Percentiles rank a stretch among this genome's conserved stretches.
Evolutionary conservation across 1,140 invertebrate genomes (phyloP).

Genomic region (Akabosia matsudoensis): DNA sequence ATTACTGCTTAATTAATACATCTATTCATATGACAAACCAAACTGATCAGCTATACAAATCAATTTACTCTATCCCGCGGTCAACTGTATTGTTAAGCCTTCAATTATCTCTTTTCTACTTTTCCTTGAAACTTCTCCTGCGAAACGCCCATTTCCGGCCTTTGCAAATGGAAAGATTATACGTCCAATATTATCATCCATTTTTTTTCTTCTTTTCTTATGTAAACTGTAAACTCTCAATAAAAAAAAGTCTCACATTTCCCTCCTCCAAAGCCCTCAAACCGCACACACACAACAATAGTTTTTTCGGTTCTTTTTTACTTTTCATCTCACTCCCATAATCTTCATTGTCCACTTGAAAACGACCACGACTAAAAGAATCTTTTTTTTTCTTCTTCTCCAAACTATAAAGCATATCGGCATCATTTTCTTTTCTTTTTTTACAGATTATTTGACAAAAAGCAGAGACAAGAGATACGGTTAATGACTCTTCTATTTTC

Average conservation of each 20-base stretch:
- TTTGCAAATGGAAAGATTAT: neutral
- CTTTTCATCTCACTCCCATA: neutral
- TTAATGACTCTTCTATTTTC: slow-evolving; percentile 7
- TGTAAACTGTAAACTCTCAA: too few species aligned
- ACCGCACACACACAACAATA: neutral
- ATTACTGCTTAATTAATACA: neutral
- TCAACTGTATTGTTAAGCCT: too few species aligned
- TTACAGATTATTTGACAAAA: slow-evolving; percentile 13
- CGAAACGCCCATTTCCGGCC: neutral
- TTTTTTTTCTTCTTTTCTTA: too few species aligned
- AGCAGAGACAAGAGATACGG: slow-evolving; percentile 9
- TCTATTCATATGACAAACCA: neutral
- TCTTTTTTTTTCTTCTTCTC: too few species aligned
- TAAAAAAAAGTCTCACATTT: too few species aligned
- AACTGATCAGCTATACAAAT: neutral
- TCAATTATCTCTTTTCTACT: too few species aligned
- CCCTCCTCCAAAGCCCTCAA: neutral
- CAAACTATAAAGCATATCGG: too few species aligned
- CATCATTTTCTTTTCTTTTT: too few species aligned
- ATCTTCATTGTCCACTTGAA: neutral
- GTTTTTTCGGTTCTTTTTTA: neutral
- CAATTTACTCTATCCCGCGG: neutral
- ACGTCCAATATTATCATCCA: neutral
- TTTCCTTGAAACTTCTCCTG: neutral
- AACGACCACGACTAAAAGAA: neutral